phyloP scores from a whole-genome alignment of 2,888 invertebrate genomes.

The Drosophila parthenogenetica region DNA sequence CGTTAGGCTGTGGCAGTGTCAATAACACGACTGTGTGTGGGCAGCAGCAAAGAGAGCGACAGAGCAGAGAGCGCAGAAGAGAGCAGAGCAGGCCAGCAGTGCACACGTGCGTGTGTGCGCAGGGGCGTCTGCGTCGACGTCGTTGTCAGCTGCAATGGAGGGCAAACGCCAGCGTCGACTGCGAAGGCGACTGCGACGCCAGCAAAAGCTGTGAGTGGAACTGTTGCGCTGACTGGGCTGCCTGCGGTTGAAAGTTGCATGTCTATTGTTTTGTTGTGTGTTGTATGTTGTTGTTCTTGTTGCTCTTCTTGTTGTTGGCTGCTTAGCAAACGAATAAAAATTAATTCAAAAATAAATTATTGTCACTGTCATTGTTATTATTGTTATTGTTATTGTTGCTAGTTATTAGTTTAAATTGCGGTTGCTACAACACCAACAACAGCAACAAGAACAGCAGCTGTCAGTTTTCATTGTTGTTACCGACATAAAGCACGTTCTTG shows the following conservation, averaged over 20 bases:
- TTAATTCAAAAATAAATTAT: slow-evolving; percentile 80
- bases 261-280: slow-evolving; percentile 46
- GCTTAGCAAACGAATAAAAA: slow-evolving; percentile 75
- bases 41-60: slow-evolving; percentile 7
- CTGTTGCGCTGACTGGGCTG: slow-evolving; percentile 16
- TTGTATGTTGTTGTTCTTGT: slow-evolving; percentile 32
- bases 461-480: slow-evolving; percentile 65
- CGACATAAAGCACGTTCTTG: slow-evolving; percentile 48
- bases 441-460: slow-evolving; percentile 35
- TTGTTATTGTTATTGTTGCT: slow-evolving; percentile 52
- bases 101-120: slow-evolving; percentile 23
- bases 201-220: not conserved
- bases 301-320: slow-evolving; percentile 24
- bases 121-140: slow-evolving; percentile 55
- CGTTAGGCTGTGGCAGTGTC: slow-evolving; percentile 73
- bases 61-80: not conserved
- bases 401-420: slow-evolving; percentile 80
- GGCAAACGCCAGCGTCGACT: slow-evolving; percentile 60
- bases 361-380: slow-evolving; percentile 68
- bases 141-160: slow-evolving; percentile 62
- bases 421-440: slow-evolving; percentile 57
- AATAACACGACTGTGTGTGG: slow-evolving; percentile 65
- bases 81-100: slow-evolving; percentile 4
- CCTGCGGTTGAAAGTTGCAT: slow-evolving; percentile 53
- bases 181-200: slow-evolving; percentile 22